phyloP scores from a whole-genome alignment of 2,113 vertebrate species.

The Hyperopisus bebe region DNA sequence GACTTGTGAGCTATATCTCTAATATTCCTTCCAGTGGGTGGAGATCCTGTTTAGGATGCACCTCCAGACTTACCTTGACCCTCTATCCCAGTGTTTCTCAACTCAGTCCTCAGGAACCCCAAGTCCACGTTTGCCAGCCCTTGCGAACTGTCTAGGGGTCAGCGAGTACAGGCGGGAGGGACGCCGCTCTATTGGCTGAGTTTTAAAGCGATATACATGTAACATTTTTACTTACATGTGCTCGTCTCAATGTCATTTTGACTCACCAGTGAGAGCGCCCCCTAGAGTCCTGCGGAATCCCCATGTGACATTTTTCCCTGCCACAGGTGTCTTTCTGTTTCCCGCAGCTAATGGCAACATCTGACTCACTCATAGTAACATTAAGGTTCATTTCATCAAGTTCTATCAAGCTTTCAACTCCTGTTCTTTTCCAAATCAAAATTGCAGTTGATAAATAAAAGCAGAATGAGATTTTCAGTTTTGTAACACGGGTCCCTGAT shows the following conservation, averaged over 20 bases:
- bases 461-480: background rate
- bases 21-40: background rate
- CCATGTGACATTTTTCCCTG: background rate
- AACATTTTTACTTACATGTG: background rate
- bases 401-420: background rate
- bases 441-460: background rate
- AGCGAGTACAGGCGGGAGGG: background rate
- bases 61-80: background rate
- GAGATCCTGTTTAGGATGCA: background rate
- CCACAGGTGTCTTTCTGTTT: background rate
- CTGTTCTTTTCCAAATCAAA: background rate
- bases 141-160: background rate
- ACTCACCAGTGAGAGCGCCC: background rate
- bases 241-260: background rate
- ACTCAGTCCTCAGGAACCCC: background rate
- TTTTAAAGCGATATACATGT: background rate
- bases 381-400: background rate
- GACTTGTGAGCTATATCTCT: background rate
- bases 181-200: too few relatives aligned
- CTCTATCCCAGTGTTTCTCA: background rate
- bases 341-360: background rate
- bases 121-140: background rate
- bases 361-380: background rate
- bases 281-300: background rate
- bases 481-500: background rate